Percentiles rank a stretch among this genome's conserved stretches.
phyloP scores from a whole-genome alignment of 2,113 vertebrate species.

The Triplophysa dalaica region DNA sequence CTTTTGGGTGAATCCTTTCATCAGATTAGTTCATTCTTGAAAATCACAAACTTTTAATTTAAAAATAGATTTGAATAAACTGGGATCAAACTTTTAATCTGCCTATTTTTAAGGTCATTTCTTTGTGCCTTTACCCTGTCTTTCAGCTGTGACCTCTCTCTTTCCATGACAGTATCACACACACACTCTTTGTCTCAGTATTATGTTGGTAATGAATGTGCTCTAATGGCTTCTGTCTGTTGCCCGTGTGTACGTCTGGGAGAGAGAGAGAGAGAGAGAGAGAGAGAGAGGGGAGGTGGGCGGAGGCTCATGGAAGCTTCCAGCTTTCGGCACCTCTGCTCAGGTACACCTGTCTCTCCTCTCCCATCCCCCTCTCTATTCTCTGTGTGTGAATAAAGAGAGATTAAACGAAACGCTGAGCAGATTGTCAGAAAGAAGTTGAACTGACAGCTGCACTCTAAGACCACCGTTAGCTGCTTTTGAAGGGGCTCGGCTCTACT shows the following conservation, averaged over 20 bases:
- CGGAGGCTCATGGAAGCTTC: constrained; percentile 16
- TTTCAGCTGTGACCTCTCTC: constrained; percentile 49
- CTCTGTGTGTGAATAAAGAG: constrained; percentile 43
- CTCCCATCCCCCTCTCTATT: constrained; percentile 31
- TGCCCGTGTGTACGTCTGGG: constrained; percentile 34
- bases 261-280: background rate
- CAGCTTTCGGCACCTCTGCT: constrained; percentile 28
- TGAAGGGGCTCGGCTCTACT: constrained; percentile 1
- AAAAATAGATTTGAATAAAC: too few species aligned
- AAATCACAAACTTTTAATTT: too few species aligned
- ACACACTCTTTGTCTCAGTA: constrained; percentile 59
- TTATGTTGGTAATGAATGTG: constrained; percentile 60
- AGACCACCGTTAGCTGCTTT: constrained; percentile 26
- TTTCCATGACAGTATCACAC: constrained; percentile 51
- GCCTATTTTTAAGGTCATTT: background rate
- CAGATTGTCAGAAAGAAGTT: constrained; percentile 33
- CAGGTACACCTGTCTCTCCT: constrained; percentile 64
- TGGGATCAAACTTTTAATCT: background rate
- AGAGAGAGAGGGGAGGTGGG: background rate
- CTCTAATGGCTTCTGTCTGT: constrained; percentile 45
- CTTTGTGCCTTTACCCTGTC: background rate
- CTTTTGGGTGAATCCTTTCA: too few species aligned
- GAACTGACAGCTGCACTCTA: constrained; percentile 42
- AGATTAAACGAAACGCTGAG: constrained; percentile 40
- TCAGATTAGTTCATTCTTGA: too few species aligned